Percentiles rank a stretch among this genome's conserved stretches.
phyloP scores from a whole-genome alignment of 2,113 vertebrate species.

The Lichenostomus cassidix region DNA sequence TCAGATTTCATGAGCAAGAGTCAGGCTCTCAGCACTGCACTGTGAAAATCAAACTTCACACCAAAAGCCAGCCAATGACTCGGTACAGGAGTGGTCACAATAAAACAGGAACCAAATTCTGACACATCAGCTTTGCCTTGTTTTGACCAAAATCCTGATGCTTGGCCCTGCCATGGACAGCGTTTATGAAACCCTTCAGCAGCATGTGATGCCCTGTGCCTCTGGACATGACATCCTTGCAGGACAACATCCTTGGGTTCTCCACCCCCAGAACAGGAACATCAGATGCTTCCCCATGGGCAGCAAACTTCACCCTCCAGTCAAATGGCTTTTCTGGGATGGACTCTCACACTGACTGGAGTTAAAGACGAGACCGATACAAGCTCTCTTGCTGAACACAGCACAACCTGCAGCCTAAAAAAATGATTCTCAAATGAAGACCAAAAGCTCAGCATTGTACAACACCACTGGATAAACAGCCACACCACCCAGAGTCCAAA shows the following conservation, averaged over 20 bases:
- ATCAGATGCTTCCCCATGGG: neutral
- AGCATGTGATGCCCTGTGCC: accelerated
- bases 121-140: neutral
- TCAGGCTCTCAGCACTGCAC: neutral
- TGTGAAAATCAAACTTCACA: neutral
- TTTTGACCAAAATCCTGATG: neutral
- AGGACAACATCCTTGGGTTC: neutral
- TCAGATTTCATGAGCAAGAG: neutral
- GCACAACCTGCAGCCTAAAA: neutral
- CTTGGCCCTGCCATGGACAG: accelerated
- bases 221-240: neutral
- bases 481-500: neutral
- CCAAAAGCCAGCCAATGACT: neutral
- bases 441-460: neutral
- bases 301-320: neutral
- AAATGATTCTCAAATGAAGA: neutral
- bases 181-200: neutral
- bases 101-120: neutral
- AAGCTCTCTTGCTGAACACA: neutral
- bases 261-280: neutral
- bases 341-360: neutral
- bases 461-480: neutral
- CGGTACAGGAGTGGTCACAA: neutral
- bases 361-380: accelerated
- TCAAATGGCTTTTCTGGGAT: neutral